These are phyloP conservation scores for Heterodera carotae DNA, from an alignment of 1,140 invertebrate species.

Conservation along the genomic window DNA sequence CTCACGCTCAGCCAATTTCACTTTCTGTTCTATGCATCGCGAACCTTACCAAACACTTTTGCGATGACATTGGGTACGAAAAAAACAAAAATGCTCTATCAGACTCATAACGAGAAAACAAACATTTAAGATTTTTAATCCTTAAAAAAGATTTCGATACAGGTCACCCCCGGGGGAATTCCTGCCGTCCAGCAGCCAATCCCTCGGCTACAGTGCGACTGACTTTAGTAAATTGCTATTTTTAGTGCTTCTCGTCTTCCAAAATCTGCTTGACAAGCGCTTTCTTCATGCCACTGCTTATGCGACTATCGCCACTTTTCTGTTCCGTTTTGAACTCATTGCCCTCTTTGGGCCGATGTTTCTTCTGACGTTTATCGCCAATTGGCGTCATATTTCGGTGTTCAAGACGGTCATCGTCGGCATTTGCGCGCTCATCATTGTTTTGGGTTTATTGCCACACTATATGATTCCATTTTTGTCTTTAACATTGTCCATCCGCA, in stretches of 20 bases:
- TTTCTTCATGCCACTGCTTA: conserved; percentile 78
- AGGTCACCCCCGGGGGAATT: too few relatives aligned
- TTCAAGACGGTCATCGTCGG: conserved; percentile 71
- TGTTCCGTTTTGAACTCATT: conserved; percentile 86
- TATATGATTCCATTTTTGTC: conserved; percentile 21
- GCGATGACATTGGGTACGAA: conserved; percentile 80
- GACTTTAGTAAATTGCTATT: conserved; percentile 36
- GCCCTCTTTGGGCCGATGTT: conserved; percentile 84
- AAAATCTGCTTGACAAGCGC: conserved; percentile 80
- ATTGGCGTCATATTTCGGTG: conserved; percentile 69
- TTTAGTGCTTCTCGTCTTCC: conserved; percentile 83
- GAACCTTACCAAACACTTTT: conserved; percentile 93
- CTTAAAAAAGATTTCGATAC: too few relatives aligned
- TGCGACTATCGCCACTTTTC: conserved; percentile 82
- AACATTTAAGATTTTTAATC: too few relatives aligned
- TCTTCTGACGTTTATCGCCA: conserved; percentile 75
- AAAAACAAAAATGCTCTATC: too few relatives aligned
- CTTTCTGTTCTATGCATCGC: conserved; percentile 92
- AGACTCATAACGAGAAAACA: too few relatives aligned
- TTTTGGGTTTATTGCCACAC: conserved; percentile 68
- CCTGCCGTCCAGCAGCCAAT: too few relatives aligned
- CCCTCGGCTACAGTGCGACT: too few relatives aligned
- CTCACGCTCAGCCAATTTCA: conserved; percentile 92
- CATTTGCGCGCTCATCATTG: conserved; percentile 66
- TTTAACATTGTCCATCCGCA: conserved; percentile 58